phyloP scores from a whole-genome alignment of 1,140 invertebrate genomes.

The Drosophila repletoides region DNA sequence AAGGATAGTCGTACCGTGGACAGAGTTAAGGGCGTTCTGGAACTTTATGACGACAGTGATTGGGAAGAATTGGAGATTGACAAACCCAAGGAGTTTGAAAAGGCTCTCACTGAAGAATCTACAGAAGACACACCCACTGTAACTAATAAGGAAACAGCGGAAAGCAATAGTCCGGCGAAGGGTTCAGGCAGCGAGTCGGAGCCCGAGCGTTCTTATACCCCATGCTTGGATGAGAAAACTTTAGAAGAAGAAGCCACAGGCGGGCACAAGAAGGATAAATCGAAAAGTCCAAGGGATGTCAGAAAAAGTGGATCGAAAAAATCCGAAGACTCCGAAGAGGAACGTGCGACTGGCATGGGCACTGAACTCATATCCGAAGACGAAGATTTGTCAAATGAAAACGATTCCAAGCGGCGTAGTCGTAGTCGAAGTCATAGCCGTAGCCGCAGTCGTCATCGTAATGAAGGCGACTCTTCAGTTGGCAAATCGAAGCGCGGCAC shows the following conservation, averaged over 20 bases:
- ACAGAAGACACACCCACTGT: not conserved
- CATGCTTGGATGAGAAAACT: constrained; percentile 86
- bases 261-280: not conserved
- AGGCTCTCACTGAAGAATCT: constrained; percentile 40
- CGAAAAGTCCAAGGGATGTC: constrained; percentile 1
- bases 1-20: constrained; percentile 48
- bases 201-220: constrained; percentile 86
- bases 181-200: constrained; percentile 34
- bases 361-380: constrained; percentile 89
- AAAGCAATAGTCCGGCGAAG: constrained; percentile 6
- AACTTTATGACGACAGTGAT: constrained; percentile 82
- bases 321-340: not conserved
- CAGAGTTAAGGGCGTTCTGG: constrained; percentile 68
- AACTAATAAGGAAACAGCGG: not conserved
- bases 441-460: constrained; percentile 31
- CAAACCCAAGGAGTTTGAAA: constrained; percentile 71
- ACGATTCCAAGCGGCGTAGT: constrained; percentile 54
- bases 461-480: not conserved
- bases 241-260: constrained; percentile 52
- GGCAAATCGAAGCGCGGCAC: constrained; percentile 45
- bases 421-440: constrained; percentile 26
- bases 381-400: constrained; percentile 83
- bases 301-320: constrained; percentile 12
- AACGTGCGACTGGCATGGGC: constrained; percentile 84
- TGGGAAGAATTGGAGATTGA: constrained; percentile 81